phyloP scores from a whole-genome alignment of 1,140 invertebrate genomes.

The Patella vulgata region DNA sequence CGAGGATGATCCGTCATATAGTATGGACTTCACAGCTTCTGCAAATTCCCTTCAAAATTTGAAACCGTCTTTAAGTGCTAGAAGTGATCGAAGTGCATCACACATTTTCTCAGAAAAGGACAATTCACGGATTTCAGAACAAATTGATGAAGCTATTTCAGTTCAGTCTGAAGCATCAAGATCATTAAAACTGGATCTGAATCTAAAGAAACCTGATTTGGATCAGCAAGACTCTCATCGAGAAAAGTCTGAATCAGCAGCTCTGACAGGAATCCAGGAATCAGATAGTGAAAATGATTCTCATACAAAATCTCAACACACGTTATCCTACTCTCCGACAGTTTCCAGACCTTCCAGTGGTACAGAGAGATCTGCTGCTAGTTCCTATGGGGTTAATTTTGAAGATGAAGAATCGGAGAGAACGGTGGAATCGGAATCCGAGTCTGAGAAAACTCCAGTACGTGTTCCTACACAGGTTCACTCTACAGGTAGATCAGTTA shows the following conservation, averaged over 20 bases:
- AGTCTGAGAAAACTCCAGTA: constrained; percentile 29
- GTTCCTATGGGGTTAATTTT: constrained; percentile 14
- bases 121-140: constrained; percentile 31
- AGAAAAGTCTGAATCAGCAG: background rate
- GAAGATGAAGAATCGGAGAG: constrained; percentile 25
- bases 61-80: constrained; percentile 28
- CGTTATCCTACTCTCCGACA: constrained; percentile 10
- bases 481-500: background rate
- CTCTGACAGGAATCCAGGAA: constrained; percentile 26
- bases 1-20: constrained; percentile 39
- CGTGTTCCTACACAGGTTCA: background rate
- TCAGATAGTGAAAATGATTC: constrained; percentile 41
- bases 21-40: constrained; percentile 41
- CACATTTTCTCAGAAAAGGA: constrained; percentile 8
- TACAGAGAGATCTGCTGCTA: constrained; percentile 29
- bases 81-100: constrained; percentile 16
- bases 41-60: constrained; percentile 27
- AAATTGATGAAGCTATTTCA: constrained; percentile 31
- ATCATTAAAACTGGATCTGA: constrained; percentile 19
- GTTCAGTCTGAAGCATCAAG: constrained; percentile 9
- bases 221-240: background rate
- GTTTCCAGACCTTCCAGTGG: constrained; percentile 50
- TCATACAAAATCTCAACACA: constrained; percentile 24
- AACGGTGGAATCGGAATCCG: constrained; percentile 22
- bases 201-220: too few species aligned